These are phyloP conservation scores for Lasioglossum marginatum DNA, from an alignment of 2,888 invertebrate genomes.

Conservation along the genomic window DNA sequence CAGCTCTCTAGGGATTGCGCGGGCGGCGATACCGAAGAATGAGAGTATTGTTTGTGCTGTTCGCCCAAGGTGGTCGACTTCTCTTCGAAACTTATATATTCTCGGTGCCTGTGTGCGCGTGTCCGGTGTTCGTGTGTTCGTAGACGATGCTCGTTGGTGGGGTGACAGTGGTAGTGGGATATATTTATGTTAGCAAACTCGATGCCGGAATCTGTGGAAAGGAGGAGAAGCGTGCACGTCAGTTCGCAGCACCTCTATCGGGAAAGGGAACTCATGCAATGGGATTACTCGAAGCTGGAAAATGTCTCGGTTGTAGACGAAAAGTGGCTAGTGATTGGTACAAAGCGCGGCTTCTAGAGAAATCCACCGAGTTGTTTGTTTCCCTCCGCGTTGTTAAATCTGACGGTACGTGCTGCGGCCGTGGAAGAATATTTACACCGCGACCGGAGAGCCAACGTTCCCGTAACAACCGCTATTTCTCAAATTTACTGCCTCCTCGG, in stretches of 20 bases:
- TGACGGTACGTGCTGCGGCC: neutral
- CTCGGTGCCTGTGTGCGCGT: neutral
- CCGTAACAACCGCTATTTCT: slow-evolving; percentile 12
- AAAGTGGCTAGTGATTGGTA: slow-evolving; percentile 39
- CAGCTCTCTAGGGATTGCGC: slow-evolving; percentile 68
- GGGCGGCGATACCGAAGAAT: slow-evolving; percentile 67
- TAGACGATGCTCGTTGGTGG: neutral
- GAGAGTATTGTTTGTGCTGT: slow-evolving; percentile 71
- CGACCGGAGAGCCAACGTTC: neutral
- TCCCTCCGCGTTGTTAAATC: slow-evolving; percentile 26
- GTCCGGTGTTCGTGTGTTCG: neutral
- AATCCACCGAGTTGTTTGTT: slow-evolving; percentile 30
- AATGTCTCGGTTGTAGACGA: slow-evolving; percentile 43
- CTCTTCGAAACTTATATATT: slow-evolving; percentile 50
- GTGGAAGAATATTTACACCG: slow-evolving; percentile 5
- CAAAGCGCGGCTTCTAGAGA: slow-evolving; percentile 29
- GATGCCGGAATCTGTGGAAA: slow-evolving; percentile 39
- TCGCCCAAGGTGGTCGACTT: slow-evolving; percentile 67
- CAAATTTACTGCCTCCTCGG: neutral
- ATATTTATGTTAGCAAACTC: slow-evolving; percentile 53
- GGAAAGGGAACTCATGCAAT: slow-evolving; percentile 49
- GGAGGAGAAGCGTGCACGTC: slow-evolving; percentile 31
- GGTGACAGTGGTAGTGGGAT: slow-evolving; percentile 41
- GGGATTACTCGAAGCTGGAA: slow-evolving; percentile 51
- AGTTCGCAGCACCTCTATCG: slow-evolving; percentile 31